Evolutionary conservation across 2,888 invertebrate species (phyloP).

Genomic region (Sicus ferrugineus): DNA sequence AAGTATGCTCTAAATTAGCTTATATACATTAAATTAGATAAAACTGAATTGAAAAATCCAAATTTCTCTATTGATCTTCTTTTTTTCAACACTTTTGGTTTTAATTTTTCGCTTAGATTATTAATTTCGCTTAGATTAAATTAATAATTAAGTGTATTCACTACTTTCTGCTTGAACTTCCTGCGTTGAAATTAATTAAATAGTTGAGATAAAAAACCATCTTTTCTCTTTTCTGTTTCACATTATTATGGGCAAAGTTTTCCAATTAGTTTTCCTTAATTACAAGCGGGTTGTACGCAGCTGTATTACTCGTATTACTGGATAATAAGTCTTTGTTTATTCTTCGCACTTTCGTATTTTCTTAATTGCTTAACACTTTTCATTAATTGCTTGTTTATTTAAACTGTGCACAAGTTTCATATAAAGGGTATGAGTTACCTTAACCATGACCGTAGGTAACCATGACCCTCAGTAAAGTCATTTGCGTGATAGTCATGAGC

Average conservation of each 20-base stretch:
- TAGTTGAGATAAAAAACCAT: background rate
- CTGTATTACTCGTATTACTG: background rate
- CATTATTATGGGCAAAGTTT: constrained; percentile 10
- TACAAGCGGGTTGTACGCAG: background rate
- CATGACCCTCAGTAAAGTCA: background rate
- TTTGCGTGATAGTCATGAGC: background rate
- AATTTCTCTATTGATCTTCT: too few relatives aligned
- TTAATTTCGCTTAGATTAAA: too few relatives aligned
- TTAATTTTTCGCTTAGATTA: too few relatives aligned
- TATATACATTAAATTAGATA: too few relatives aligned
- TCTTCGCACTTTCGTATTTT: background rate
- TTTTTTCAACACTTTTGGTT: too few relatives aligned
- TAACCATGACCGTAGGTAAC: too few relatives aligned
- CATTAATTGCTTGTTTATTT: too few relatives aligned
- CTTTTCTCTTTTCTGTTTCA: background rate
- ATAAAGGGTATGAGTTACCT: too few relatives aligned
- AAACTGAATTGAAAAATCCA: too few relatives aligned
- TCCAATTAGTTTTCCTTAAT: background rate
- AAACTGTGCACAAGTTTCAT: too few relatives aligned
- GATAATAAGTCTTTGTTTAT: background rate
- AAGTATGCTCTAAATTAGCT: too few relatives aligned
- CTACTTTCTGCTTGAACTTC: background rate
- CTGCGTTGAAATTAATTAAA: background rate
- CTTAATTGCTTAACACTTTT: background rate
- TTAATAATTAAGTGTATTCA: too few relatives aligned